Conservation (phyloP, 2,113 vertebrate species). For the Emydura subglobosa region DNA sequence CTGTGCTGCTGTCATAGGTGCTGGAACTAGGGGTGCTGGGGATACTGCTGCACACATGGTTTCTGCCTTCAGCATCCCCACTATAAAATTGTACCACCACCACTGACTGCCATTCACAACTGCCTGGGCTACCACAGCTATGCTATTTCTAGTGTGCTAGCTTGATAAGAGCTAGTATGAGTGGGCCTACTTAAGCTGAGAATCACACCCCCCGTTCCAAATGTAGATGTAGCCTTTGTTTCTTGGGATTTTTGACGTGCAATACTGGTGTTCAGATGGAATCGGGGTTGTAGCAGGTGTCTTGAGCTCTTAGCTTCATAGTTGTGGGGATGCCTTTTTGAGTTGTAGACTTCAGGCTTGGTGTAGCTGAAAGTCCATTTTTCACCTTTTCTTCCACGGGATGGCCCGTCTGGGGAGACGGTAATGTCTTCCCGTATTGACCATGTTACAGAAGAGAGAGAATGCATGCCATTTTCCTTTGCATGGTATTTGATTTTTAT, state of each 20-base stretch:
- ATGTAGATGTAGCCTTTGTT: neutral
- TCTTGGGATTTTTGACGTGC: neutral
- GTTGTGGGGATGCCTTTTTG: neutral
- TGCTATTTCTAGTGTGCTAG: neutral
- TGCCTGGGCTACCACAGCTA: neutral
- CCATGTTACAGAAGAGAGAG: neutral
- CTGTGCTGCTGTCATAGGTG: neutral
- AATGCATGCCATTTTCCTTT: neutral
- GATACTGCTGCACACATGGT: no score
- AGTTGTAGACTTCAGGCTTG: neutral
- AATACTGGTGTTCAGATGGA: neutral
- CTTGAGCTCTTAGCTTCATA: neutral
- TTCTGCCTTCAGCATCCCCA: no score
- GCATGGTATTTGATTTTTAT: neutral
- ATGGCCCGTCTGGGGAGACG: neutral
- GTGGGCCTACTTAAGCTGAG: neutral
- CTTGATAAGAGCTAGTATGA: neutral
- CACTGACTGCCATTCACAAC: neutral
- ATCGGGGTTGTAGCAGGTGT: neutral
- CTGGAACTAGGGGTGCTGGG: no score
- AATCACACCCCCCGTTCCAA: neutral
- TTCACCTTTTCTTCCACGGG: neutral
- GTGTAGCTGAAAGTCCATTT: neutral
- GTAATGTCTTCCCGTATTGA: neutral
- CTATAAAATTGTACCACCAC: no score